These are phyloP conservation scores for Eupithecia tripunctaria DNA, from an alignment of 2,888 invertebrate genomes.

Conservation along the genomic window DNA sequence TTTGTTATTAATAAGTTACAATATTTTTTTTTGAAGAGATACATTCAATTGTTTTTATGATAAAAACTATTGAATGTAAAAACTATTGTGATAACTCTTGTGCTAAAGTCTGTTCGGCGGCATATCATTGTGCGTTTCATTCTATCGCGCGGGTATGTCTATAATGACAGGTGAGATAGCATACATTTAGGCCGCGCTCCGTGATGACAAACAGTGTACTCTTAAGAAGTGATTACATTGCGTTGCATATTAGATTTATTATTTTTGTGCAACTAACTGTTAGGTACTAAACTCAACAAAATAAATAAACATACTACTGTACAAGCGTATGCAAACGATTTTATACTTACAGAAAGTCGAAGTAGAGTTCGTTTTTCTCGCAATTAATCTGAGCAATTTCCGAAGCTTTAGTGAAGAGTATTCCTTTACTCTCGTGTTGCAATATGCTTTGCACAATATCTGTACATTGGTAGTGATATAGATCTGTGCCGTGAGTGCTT, in stretches of 20 bases:
- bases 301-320: neutral
- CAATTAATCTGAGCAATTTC: constrained; percentile 77
- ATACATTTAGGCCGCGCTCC: too few relatives aligned
- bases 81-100: too few relatives aligned
- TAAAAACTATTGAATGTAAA: too few relatives aligned
- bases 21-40: too few relatives aligned
- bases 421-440: constrained; percentile 85
- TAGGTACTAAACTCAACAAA: neutral
- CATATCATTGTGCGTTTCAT: too few relatives aligned
- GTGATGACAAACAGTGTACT: too few relatives aligned
- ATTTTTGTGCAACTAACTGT: constrained; percentile 9
- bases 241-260: neutral
- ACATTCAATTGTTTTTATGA: too few relatives aligned
- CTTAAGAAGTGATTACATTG: neutral
- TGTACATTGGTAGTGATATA: constrained; percentile 85
- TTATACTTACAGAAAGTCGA: constrained; percentile 80
- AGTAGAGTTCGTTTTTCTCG: constrained; percentile 83
- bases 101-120: too few relatives aligned
- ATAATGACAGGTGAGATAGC: too few relatives aligned
- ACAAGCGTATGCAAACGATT: neutral
- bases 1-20: too few relatives aligned
- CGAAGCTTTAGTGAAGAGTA: constrained; percentile 83
- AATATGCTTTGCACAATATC: constrained; percentile 89
- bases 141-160: too few relatives aligned
- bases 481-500: constrained; percentile 84